Conservation (phyloP, 2,113 vertebrate genomes). For the Plestiodon gilberti region DNA sequence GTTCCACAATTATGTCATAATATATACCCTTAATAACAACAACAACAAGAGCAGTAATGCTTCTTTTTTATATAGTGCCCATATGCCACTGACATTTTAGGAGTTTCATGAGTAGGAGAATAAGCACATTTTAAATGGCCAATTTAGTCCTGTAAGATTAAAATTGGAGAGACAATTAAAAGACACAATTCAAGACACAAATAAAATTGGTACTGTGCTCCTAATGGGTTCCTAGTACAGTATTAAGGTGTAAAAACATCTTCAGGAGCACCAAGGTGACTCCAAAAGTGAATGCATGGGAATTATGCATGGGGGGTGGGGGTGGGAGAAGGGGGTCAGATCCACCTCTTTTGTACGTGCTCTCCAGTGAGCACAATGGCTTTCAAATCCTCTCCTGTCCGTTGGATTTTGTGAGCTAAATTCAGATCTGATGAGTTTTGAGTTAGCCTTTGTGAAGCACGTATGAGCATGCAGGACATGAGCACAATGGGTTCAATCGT, state of each 20-base stretch:
- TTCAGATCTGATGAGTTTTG: neutral
- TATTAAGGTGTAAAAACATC: conserved; percentile 6
- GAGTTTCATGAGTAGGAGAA: conserved; percentile 28
- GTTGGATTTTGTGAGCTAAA: neutral
- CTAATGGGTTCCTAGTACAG: conserved; percentile 7
- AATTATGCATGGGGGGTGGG: too few relatives aligned
- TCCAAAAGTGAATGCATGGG: accelerated
- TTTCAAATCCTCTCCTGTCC: neutral
- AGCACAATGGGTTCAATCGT: neutral
- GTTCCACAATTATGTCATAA: conserved; percentile 33
- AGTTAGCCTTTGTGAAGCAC: neutral
- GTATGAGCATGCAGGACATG: neutral
- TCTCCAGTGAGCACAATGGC: neutral
- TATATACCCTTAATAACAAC: conserved; percentile 43
- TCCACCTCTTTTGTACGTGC: neutral
- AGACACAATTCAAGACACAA: conserved; percentile 41
- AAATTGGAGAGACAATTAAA: conserved; percentile 39
- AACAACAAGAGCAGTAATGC: conserved; percentile 25
- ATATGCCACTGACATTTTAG: conserved; percentile 14
- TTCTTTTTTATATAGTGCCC: conserved; percentile 11
- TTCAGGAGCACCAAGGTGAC: neutral
- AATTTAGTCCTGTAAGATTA: conserved; percentile 33
- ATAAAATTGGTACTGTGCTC: conserved; percentile 37
- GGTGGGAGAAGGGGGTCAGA: neutral
- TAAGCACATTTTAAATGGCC: conserved; percentile 43